Base-by-base conservation (phyloP, 2,888 invertebrate species). In the Ochropleura plecta region DNA sequence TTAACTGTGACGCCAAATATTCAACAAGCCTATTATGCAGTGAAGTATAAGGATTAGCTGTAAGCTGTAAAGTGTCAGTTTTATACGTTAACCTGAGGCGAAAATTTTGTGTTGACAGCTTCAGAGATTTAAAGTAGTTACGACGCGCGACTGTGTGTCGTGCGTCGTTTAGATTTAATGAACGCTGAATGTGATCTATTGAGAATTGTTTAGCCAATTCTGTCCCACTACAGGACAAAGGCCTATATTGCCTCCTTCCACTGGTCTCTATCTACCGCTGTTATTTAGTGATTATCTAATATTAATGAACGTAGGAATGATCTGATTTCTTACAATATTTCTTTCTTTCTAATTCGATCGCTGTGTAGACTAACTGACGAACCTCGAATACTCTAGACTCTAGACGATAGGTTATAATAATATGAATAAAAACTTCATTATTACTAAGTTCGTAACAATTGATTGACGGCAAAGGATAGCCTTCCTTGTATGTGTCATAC, bases 271-370 rank as follows among this genome's bases (percentile, higher is more conserved):
- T 30, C 30, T 30, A 30, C 30, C 30, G 30, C 30, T 30, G 30
- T 30, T 30, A 2, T 30, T 40, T 30, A 55, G 2, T 71, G 14
- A 16, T 44, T n/a, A 44, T 40, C 70, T 40, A 14, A 8, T 18
- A 59, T 8, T 30, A 73, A 59, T 49, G 59, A 74, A 59, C 42
- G n/a, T 12, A 30, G n/a, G 30, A 74, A 59, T 73, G 42, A 73
- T 73, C 73, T 18, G 42, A n/a, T 73, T 73, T 73, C 73, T 73
- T 44, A 49, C 12, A 44, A n/a, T 59, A 20, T 44, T 30, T 30
- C 30, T 30, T 30, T 30, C 30, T 30, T 30, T 14, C 16, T 51
- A 51, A 20, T 62, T 59, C 42, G 18, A 48, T n/a, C 3, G 12
- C 20, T 16, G 14, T 51, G 74, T 74, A 30, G 30, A 53, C 7